Base-by-base conservation (phyloP, 2,888 invertebrate genomes). In the Aplocera efformata region DNA sequence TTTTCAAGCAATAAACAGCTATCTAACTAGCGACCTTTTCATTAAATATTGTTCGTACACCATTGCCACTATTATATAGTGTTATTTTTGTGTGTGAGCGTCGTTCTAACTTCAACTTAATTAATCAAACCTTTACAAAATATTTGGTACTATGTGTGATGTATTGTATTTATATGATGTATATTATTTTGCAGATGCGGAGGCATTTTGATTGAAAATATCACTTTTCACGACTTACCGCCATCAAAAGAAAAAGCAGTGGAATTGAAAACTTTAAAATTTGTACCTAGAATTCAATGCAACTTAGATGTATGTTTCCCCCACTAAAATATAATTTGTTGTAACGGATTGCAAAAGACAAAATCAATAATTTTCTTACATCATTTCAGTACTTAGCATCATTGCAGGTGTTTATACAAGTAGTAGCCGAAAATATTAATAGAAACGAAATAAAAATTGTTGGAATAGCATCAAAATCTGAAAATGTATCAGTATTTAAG, bases 351-450 rank as follows among this genome's bases (percentile, higher is more conserved):
- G 10, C n/a, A n/a, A n/a, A n/a, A n/a, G n/a, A 5, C 1, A 6
- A 37, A 32, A 32, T 25, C 2, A n/a, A n/a, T 6, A 7, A 6
- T 30, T 31, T 10, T 27, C 30, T 25, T 26, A 3, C 20, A 9
- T 7, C 13, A 0, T 47, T 50, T 11, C 31, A 64, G 64, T 35
- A 35, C 7, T 44, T 40, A 1, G 28, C 56, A 3, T 56, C 63
- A 6, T 29, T 65, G 11, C 48, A 52, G 48, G 40, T 59, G 33
- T 60, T 51, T 20, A 27, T 60, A 3, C 68, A 67, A 63, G 60
- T 58, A 2, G 57, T 66, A 7, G 52, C 53, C 7, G 65, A 67
- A 50, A 67, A 68, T 47, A 17, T 58, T 1, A 56, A 53, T 10
- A 63, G 56, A 30, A 29, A 41, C 21, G 22, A 17, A 4, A 35